Percentiles rank a stretch among this genome's conserved stretches.
These are phyloP conservation scores for Halesus radiatus DNA, from an alignment of 1,140 invertebrate species.

Conservation along the genomic window DNA sequence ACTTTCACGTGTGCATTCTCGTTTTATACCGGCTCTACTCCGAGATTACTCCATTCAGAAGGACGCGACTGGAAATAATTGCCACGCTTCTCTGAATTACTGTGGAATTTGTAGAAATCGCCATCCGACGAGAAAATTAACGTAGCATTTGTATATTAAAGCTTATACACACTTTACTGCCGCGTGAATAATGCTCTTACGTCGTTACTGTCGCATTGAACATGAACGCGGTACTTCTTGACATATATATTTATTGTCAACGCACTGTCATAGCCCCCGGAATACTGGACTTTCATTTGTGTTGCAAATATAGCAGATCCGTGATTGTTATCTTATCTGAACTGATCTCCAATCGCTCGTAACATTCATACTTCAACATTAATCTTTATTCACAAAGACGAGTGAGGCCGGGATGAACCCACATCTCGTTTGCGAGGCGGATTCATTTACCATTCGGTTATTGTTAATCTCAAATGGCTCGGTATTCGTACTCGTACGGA, in stretches of 20 bases:
- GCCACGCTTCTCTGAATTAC: conserved; percentile 29
- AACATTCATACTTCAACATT: too few relatives aligned
- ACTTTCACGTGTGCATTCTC: conserved; percentile 34
- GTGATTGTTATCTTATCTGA: neutral
- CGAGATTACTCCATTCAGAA: conserved; percentile 26
- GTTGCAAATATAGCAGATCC: conserved; percentile 2
- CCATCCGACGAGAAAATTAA: conserved; percentile 10
- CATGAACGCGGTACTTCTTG: neutral
- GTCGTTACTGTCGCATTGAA: conserved; percentile 20
- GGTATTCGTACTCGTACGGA: too few relatives aligned
- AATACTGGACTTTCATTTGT: conserved; percentile 1
- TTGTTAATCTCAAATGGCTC: too few relatives aligned
- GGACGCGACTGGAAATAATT: conserved; percentile 33
- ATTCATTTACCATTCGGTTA: too few relatives aligned
- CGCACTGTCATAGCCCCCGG: conserved; percentile 1
- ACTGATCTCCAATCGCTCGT: neutral
- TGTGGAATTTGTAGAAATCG: conserved; percentile 30
- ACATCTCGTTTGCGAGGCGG: too few relatives aligned
- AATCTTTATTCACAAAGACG: too few relatives aligned
- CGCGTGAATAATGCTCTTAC: neutral
- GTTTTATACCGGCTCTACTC: conserved; percentile 14
- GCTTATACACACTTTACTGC: neutral
- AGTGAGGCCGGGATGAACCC: too few relatives aligned
- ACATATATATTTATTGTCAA: conserved; percentile 30
- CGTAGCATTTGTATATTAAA: neutral